phyloP scores from a whole-genome alignment of 1,140 invertebrate genomes.

The Brachionus koreanus region DNA sequence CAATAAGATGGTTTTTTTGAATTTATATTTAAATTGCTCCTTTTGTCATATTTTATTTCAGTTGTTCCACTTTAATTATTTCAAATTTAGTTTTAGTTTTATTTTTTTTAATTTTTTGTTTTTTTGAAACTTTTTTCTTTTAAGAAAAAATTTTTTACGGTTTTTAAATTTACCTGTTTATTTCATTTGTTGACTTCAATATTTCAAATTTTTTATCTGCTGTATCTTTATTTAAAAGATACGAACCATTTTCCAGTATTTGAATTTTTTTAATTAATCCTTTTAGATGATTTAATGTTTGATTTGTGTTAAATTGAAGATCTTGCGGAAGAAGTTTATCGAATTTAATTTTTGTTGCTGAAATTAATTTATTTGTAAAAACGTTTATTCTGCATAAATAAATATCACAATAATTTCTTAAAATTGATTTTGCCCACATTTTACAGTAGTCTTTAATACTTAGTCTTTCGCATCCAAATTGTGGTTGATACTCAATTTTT shows the following conservation, averaged over 20 bases:
- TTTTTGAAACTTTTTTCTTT: neutral
- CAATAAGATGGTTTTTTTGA: conserved; percentile 32
- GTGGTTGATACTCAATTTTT: conserved; percentile 37
- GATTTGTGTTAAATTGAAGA: conserved; percentile 26
- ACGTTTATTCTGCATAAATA: conserved; percentile 25
- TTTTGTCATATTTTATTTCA: too few relatives aligned
- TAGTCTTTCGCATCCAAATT: conserved; percentile 27
- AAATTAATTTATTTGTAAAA: conserved; percentile 20
- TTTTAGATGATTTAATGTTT: conserved; percentile 20
- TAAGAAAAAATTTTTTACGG: neutral
- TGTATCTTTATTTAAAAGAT: neutral
- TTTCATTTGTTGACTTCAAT: neutral
- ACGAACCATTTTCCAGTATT: neutral
- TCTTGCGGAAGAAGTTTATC: neutral
- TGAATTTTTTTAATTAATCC: neutral
- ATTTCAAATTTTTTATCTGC: neutral
- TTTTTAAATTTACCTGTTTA: too few relatives aligned
- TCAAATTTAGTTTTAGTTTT: too few relatives aligned
- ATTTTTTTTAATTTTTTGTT: too few relatives aligned
- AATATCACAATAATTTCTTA: conserved; percentile 26
- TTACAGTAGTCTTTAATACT: conserved; percentile 21
- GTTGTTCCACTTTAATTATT: neutral
- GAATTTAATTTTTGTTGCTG: neutral
- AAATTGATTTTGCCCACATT: conserved; percentile 36
- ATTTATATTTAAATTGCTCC: too few relatives aligned